phyloP scores from a whole-genome alignment of 2,113 vertebrate species.

The Pogonocichla stellata region DNA sequence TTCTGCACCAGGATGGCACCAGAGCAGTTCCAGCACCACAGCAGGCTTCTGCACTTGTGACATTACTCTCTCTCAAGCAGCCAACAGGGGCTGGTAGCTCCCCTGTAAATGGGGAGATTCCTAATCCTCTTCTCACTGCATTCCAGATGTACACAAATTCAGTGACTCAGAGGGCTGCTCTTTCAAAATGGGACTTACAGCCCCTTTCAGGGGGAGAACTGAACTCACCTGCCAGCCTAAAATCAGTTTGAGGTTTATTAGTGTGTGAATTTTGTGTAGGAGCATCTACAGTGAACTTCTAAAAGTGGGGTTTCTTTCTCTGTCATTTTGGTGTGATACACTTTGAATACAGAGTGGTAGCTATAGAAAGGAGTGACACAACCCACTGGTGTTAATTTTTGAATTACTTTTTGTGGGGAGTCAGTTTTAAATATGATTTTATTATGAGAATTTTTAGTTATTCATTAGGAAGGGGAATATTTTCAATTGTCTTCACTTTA shows the following conservation, averaged over 20 bases:
- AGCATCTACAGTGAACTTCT: neutral
- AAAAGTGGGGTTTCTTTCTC: neutral
- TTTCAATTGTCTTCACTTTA: neutral
- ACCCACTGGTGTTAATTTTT: neutral
- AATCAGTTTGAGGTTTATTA: neutral
- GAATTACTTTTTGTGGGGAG: neutral
- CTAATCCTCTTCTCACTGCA: slow-evolving; percentile 48
- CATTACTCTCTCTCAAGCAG: neutral
- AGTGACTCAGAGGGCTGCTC: slow-evolving; percentile 44
- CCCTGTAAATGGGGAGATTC: neutral
- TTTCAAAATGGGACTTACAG: neutral
- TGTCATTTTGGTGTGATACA: neutral
- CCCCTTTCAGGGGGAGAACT: neutral
- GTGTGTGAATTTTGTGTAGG: neutral
- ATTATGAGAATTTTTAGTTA: neutral
- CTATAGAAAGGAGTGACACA: neutral
- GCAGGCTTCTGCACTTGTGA: neutral
- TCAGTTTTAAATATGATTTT: neutral
- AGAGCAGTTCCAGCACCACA: neutral
- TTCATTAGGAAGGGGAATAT: neutral
- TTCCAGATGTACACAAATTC: slow-evolving; percentile 66
- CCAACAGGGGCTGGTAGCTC: neutral
- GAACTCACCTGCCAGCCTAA: slow-evolving; percentile 2
- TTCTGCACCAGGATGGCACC: neutral
- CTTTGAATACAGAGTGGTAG: neutral